A percentile compares a stretch with the other conserved stretches of the same genome.
These are phyloP conservation scores for Drosophila lini DNA, from an alignment of 1,140 invertebrate genomes.

Conservation along the genomic window DNA sequence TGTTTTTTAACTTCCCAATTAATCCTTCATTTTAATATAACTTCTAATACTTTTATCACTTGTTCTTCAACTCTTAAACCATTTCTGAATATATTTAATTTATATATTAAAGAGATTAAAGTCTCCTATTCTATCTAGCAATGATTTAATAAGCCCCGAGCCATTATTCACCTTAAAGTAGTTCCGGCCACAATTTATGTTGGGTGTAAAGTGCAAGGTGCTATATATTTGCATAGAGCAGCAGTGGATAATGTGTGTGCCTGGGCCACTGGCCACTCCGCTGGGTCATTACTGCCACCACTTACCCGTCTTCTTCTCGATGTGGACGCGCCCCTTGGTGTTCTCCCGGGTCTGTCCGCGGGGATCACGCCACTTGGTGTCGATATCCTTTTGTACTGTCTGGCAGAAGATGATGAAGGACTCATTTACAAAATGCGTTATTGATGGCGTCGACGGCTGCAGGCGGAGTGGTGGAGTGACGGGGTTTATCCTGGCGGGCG, in stretches of 20 bases:
- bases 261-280: neutral
- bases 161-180: slow-evolving; percentile 4
- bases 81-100: neutral
- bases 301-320: slow-evolving; percentile 81
- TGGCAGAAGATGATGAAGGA: slow-evolving; percentile 83
- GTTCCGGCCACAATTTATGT: slow-evolving; percentile 5
- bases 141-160: neutral
- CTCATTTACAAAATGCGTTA: slow-evolving; percentile 83
- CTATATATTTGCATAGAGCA: slow-evolving; percentile 14
- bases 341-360: slow-evolving; percentile 72
- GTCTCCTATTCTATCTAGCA: neutral
- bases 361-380: slow-evolving; percentile 83
- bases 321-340: slow-evolving; percentile 79
- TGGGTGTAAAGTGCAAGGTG: neutral
- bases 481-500: slow-evolving; percentile 15
- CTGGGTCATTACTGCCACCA: slow-evolving; percentile 5
- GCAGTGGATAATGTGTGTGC: slow-evolving; percentile 1
- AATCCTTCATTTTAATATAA: too few relatives aligned
- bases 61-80: neutral
- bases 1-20: too few relatives aligned
- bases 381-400: slow-evolving; percentile 80
- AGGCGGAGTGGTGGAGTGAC: slow-evolving; percentile 47
- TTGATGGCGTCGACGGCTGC: slow-evolving; percentile 76
- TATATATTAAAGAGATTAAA: neutral
- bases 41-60: too few relatives aligned